Conservation (phyloP, 2,113 vertebrate genomes). For the Suricata suricatta region DNA sequence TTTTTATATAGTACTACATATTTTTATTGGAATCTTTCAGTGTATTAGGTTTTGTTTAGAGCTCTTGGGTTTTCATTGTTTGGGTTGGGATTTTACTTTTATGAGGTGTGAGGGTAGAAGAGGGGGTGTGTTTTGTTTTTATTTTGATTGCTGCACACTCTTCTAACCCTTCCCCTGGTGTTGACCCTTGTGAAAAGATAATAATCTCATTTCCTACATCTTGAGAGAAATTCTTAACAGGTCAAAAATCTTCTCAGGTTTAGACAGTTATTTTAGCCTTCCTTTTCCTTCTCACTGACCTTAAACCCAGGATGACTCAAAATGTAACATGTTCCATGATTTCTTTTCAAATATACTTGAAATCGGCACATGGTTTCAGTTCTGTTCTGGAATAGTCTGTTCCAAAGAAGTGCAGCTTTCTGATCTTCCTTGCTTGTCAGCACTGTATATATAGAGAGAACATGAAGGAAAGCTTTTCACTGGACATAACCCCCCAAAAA, state of each 20-base stretch:
- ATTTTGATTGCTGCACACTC: slow-evolving; percentile 55
- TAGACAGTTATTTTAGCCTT: slow-evolving; percentile 13
- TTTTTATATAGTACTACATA: slow-evolving; percentile 12
- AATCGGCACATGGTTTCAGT: not conserved
- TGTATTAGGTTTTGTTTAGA: slow-evolving; percentile 42
- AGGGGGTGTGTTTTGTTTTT: slow-evolving; percentile 15
- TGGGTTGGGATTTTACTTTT: slow-evolving; percentile 59
- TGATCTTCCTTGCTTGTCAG: not conserved
- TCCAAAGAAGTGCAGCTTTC: not conserved
- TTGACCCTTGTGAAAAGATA: slow-evolving; percentile 57
- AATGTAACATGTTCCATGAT: not conserved
- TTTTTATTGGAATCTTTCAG: slow-evolving; percentile 50
- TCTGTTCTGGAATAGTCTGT: not conserved
- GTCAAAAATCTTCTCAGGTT: slow-evolving; percentile 42
- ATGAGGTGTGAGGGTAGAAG: slow-evolving; percentile 56
- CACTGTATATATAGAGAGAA: slow-evolving; percentile 30
- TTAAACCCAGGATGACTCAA: not conserved
- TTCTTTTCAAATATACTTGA: slow-evolving; percentile 1
- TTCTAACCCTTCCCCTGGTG: slow-evolving; percentile 46
- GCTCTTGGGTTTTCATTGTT: slow-evolving; percentile 51
- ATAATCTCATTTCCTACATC: slow-evolving; percentile 67
- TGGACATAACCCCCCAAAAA: slow-evolving; percentile 3
- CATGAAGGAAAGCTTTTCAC: not conserved
- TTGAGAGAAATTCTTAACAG: slow-evolving; percentile 62
- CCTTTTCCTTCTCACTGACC: slow-evolving; percentile 40